Evolutionary conservation across 2,888 invertebrate genomes (phyloP), one percentile per base, ranked within the genome.

Genomic region (Hermodice carunculata): DNA sequence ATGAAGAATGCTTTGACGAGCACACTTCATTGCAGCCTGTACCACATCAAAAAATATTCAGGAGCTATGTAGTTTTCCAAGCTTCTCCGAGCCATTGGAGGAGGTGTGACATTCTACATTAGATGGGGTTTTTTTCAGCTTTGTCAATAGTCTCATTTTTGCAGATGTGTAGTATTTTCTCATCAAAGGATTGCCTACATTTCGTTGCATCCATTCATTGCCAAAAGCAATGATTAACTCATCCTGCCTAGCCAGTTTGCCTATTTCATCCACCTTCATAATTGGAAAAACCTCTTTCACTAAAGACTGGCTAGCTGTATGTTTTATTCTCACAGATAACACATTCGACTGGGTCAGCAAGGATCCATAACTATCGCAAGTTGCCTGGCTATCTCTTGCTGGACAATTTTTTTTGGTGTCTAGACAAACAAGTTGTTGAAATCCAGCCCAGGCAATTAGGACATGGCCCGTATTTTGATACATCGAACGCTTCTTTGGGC

Each of bases 311-410:
- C 44, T 44, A 17, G n/a, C 19, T 17, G n/a, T 4, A 44, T 44
- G 44, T 24, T 44, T 5, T 19, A 44, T 44, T 17, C 44, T 5
- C n/a, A 6, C 17, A 17, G 44, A 5, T 19, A 44, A 4, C 5
- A 44, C 44, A 44, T 44, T 24, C 22, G 44, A 44, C 44, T 44
- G 44, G 6, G 44, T 44, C n/a, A 44, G 22, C 22, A 44, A 44
- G 5, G 44, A 44, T n/a, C 44, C 44, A 14, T 14, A 37, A 17
- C 44, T 44, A 24, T 17, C 17, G 5, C 6, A 8, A 44, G n/a
- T n/a, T 17, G 6, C 4, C n/a, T n/a, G n/a, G n/a, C n/a, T n/a
- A n/a, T n/a, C n/a, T n/a, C n/a, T n/a, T n/a, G n/a, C n/a, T n/a
- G n/a, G n/a, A n/a, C 22, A 4, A 37, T 37, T 14, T 11, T 37